Conservation (phyloP, 1,140 invertebrate species). For the Sarcophaga bullata region DNA sequence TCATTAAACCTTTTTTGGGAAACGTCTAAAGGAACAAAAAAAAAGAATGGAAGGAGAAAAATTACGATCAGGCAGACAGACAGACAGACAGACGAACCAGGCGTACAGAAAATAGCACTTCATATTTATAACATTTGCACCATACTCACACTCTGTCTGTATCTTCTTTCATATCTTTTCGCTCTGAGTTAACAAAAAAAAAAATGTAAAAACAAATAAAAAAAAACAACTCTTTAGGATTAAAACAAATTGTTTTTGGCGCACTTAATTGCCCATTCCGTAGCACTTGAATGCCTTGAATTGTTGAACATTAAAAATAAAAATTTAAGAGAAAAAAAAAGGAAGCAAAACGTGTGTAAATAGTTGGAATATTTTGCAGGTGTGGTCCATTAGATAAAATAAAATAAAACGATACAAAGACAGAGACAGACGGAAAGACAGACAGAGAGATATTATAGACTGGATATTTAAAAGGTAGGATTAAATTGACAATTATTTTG, state of each 20-base stretch:
- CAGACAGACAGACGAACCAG: no score
- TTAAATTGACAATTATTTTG: slow-evolving; percentile 19
- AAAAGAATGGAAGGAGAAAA: no score
- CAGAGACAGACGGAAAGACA: neutral
- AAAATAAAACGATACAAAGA: neutral
- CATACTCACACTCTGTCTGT: no score
- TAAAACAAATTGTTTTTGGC: slow-evolving; percentile 22
- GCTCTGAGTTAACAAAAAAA: no score
- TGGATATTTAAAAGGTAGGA: neutral
- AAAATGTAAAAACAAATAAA: neutral
- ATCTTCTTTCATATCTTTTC: no score
- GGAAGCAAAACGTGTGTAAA: neutral
- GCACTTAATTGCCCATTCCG: slow-evolving; percentile 9
- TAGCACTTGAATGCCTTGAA: neutral
- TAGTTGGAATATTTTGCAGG: neutral
- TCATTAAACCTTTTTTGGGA: slow-evolving; percentile 11
- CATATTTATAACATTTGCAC: no score
- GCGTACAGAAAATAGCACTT: no score
- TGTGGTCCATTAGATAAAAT: slow-evolving; percentile 18
- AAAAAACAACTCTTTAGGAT: neutral
- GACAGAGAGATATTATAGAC: no score
- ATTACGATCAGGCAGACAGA: no score
- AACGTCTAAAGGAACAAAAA: neutral
- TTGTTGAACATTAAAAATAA: no score
- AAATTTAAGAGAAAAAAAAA: neutral